Evolutionary conservation across 2,797 vertebrate species (phyloP).

Genomic region (Falco columbarius): DNA sequence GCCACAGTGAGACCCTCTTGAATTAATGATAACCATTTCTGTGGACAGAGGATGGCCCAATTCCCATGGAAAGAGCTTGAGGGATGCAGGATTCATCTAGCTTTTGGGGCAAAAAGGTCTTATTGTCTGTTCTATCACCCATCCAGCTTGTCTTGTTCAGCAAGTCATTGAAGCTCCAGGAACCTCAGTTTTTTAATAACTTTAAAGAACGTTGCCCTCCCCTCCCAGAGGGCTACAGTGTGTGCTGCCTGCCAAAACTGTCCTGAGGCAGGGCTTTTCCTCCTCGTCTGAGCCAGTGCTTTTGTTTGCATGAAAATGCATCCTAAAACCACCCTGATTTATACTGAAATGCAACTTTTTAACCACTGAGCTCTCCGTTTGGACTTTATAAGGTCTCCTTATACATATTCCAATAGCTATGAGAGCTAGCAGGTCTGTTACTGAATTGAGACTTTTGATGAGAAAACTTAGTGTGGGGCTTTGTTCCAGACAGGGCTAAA

Average conservation of each 20-base stretch:
- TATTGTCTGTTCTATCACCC: background rate
- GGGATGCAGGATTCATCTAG: background rate
- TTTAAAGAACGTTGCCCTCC: background rate
- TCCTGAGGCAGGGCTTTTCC: background rate
- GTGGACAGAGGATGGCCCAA: background rate
- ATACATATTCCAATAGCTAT: background rate
- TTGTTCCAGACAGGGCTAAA: background rate
- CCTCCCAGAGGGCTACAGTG: background rate
- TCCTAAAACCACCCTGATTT: background rate
- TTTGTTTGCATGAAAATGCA: background rate
- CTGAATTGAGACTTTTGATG: background rate
- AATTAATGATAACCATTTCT: background rate
- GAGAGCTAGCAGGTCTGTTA: background rate
- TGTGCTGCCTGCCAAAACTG: background rate
- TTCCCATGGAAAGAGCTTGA: background rate
- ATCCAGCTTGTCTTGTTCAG: background rate
- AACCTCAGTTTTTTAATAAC: background rate
- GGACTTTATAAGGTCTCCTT: background rate
- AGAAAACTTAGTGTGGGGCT: background rate
- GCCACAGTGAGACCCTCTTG: background rate
- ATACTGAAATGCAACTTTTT: background rate
- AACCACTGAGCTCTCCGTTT: background rate
- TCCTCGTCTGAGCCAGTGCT: background rate
- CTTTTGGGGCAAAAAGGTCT: background rate
- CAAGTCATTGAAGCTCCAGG: background rate